Conservation (phyloP, 2,113 vertebrate genomes). For the Bos indicus region DNA sequence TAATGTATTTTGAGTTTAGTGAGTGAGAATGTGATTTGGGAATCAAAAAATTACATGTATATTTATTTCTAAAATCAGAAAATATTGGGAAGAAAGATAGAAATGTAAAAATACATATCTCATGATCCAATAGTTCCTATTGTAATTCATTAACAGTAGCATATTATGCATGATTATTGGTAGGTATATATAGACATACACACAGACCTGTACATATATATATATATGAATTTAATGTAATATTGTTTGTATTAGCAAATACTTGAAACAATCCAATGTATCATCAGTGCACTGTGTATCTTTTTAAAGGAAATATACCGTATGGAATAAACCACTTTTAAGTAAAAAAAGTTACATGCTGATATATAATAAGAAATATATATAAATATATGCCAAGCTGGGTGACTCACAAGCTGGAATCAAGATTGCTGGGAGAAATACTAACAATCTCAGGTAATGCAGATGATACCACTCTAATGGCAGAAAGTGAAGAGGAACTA, state of each 20-base stretch:
- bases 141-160: background rate
- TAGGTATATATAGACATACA: background rate
- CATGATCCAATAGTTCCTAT: background rate
- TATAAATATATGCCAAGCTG: background rate
- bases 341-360: background rate
- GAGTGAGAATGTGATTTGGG: background rate
- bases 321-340: background rate
- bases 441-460: background rate
- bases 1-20: background rate
- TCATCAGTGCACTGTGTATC: background rate
- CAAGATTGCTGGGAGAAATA: background rate
- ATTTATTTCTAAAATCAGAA: background rate
- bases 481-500: background rate
- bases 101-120: background rate
- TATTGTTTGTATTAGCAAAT: background rate
- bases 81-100: background rate
- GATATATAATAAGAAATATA: background rate
- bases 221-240: background rate
- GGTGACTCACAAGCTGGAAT: background rate
- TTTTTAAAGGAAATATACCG: background rate
- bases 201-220: background rate
- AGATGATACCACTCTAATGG: background rate
- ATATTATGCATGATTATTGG: background rate
- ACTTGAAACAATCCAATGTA: background rate
- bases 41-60: background rate